Evolutionary conservation across 1,140 invertebrate species (phyloP), one percentile per base, ranked within the genome.

Genomic region (Schlechtendalia chinensis): DNA sequence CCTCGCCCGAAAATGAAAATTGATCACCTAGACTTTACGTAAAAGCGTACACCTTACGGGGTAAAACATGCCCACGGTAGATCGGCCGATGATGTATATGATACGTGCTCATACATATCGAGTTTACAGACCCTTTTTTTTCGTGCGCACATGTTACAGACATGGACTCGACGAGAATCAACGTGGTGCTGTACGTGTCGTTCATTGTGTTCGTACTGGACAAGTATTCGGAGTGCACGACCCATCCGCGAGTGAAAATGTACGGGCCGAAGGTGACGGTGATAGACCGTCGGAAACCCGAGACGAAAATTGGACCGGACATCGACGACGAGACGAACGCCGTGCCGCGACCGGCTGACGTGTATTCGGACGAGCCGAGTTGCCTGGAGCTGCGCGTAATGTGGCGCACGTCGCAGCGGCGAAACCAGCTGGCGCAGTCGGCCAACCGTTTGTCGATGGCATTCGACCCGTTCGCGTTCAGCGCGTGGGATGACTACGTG

Each of bases 201-300:
- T 29, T 63, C 22, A 19, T 47, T 19, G 8, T 79, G 11, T 39
- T 39, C 32, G 19, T 17, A 16, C 58, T 79, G 4, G 27, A 47
- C 17, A 50, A 79, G 58, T 47, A 47, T 50, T 27, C 75, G 39
- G 75, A 61, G 4, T 58, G 56, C 27, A 79, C 58, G 1, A 79
- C 75, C 22, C 75, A 79, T 50, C 75, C 75, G 0, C 24, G 75
- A 4, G 75, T 79, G 1, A 79, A 79, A 50, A 79, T 79, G 75
- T 79, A 79, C 11, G 75, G 75, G 17, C 75, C 75, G 0, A 79
- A 79, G 45, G 56, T 79, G 3, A 79, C 75, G 1, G 58, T 79
- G 16, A 47, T 79, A 2, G 75, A 79, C 16, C 75, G 58, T 19
- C 75, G 75, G 11, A 59, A 79, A 61, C 56, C 39, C 6, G 75